phyloP scores from a whole-genome alignment of 2,888 invertebrate species.

The Lycocerus yunnanus region DNA sequence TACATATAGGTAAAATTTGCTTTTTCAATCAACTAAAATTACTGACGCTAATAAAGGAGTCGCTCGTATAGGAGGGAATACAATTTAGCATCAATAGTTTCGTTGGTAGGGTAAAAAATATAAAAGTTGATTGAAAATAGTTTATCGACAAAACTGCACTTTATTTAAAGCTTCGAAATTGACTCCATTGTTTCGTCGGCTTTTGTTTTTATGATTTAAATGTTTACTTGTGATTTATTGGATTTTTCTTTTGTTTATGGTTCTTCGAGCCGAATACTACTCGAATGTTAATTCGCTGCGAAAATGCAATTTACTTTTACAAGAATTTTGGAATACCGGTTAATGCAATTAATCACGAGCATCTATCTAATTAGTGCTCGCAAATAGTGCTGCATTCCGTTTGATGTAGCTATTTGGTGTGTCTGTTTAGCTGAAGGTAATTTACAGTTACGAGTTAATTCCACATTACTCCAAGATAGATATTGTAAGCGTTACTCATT shows the following conservation, averaged over 20 bases:
- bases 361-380: background rate
- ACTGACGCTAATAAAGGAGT: background rate
- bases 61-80: background rate
- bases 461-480: background rate
- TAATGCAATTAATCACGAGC: background rate
- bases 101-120: background rate
- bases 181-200: background rate
- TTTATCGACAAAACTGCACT: background rate
- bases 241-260: background rate
- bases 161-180: background rate
- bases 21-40: background rate
- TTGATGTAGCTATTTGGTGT: background rate
- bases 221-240: background rate
- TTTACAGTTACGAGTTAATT: background rate
- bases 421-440: background rate
- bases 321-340: background rate
- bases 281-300: background rate
- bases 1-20: background rate
- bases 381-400: background rate
- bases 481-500: background rate
- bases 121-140: background rate
- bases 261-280: background rate
- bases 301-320: background rate
- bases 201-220: background rate
- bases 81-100: background rate